Evolutionary conservation across 1,140 invertebrate species (phyloP), one percentile per base, ranked within the genome.

Genomic region (Drosophila mayri): DNA sequence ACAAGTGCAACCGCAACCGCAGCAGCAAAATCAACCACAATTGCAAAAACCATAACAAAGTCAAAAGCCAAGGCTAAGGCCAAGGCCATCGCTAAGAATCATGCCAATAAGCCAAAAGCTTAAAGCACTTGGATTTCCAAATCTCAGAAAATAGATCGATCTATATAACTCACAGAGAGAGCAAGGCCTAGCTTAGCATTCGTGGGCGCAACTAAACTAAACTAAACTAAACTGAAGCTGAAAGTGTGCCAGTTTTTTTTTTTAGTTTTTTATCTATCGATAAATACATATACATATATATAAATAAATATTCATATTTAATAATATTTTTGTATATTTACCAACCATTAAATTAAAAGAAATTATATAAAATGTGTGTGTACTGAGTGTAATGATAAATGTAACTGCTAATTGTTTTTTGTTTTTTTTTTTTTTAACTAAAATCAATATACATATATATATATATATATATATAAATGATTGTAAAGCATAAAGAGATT

Each of bases 171-270:
- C 55, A 25, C 61, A 63, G 6, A 40, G 49, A 40, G 11, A 59
- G 22, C 28, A 12, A 61, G 12, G 35, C 40, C 11, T 18, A 43
- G 55, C 50, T 76, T 64, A 49, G 43, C 59, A 37, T 64, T 55
- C 66, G 37, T 32, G 58, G 28, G 47, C 35, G 50, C 43, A 78
- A 77, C 78, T 85, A 50, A 60, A 77, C 81, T 65, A 81, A n/a
- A n/a, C n/a, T n/a, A 81, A 75, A 68, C 52, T 67, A 50, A 81
- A 49, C 66, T 77, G 28, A 61, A 71, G 64, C 78, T 49, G 60
- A 68, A 70, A 35, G 46, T 67, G 54, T 62, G 64, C 68, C 58
- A 75, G 46, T 40, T 72, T 32, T 32, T 50, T 18, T n/a, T 71
- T 70, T 59, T 66, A 41, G 59, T 28, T 54, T 14, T 68, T 8